These are phyloP conservation scores for Eumaeus atala DNA, from an alignment of 1,140 invertebrate species.

Conservation along the genomic window DNA sequence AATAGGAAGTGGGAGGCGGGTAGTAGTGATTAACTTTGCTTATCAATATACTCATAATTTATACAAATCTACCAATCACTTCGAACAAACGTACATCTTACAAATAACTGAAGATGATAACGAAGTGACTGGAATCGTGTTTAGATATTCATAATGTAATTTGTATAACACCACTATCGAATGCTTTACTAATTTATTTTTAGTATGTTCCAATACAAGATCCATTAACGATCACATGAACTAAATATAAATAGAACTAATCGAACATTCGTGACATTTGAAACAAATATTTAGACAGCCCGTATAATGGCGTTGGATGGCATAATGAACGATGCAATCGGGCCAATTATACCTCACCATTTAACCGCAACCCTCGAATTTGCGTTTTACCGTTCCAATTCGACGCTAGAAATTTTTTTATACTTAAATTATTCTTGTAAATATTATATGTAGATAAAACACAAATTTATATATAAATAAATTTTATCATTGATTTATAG, in stretches of 20 bases:
- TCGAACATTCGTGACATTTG: background rate
- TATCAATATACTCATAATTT: too few relatives aligned
- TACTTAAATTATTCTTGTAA: background rate
- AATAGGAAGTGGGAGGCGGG: too few relatives aligned
- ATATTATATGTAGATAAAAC: background rate
- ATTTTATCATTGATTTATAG: too few relatives aligned
- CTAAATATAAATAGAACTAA: too few relatives aligned
- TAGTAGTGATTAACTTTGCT: too few relatives aligned
- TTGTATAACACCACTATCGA: background rate
- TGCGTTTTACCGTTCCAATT: conserved; percentile 5
- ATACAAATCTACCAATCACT: too few relatives aligned
- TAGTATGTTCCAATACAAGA: background rate
- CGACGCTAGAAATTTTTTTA: background rate
- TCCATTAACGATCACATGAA: background rate
- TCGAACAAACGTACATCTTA: too few relatives aligned
- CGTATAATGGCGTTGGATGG: conserved; percentile 7
- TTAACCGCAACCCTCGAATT: conserved; percentile 1
- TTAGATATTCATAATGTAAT: background rate
- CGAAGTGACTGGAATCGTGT: too few relatives aligned
- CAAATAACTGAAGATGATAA: too few relatives aligned
- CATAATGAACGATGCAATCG: conserved; percentile 5
- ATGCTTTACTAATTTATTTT: background rate
- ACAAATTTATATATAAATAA: too few relatives aligned
- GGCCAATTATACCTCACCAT: conserved; percentile 4
- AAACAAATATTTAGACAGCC: background rate